Evolutionary conservation across 2,888 invertebrate species (phyloP).

Genomic region (Leptopilina myrica): DNA sequence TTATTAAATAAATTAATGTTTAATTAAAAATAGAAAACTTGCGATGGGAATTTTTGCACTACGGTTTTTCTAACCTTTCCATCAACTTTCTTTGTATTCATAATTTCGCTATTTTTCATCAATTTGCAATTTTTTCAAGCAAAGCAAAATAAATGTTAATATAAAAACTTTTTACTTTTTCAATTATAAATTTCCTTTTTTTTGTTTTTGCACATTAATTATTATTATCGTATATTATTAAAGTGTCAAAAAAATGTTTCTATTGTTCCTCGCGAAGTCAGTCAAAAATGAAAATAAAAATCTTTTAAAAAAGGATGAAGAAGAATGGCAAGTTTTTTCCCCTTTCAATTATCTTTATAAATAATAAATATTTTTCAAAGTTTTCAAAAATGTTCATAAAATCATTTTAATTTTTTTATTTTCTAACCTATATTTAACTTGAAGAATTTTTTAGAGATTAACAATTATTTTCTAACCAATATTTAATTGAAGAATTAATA

Average conservation of each 20-base stretch:
- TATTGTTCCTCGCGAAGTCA: neutral
- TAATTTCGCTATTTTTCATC: neutral
- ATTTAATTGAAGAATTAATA: no score
- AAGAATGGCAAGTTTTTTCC: no score
- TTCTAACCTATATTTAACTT: no score
- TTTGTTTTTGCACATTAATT: neutral
- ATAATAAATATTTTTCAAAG: no score
- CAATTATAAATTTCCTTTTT: no score
- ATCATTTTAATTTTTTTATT: no score
- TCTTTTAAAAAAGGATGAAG: no score
- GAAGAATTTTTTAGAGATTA: no score
- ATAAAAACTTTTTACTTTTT: no score
- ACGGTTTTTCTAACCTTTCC: neutral
- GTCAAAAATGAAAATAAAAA: neutral
- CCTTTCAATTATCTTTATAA: no score
- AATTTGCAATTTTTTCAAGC: neutral
- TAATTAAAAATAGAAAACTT: slow-evolving; percentile 15
- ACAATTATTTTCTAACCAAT: no score
- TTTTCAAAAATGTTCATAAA: no score
- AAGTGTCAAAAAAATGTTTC: slow-evolving; percentile 20
- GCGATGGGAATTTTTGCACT: neutral
- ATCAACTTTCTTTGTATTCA: neutral
- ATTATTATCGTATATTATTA: neutral
- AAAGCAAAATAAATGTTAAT: neutral
- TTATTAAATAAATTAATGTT: slow-evolving; percentile 30